phyloP scores from a whole-genome alignment of 2,113 vertebrate species.

The Chelonoidis abingdonii region DNA sequence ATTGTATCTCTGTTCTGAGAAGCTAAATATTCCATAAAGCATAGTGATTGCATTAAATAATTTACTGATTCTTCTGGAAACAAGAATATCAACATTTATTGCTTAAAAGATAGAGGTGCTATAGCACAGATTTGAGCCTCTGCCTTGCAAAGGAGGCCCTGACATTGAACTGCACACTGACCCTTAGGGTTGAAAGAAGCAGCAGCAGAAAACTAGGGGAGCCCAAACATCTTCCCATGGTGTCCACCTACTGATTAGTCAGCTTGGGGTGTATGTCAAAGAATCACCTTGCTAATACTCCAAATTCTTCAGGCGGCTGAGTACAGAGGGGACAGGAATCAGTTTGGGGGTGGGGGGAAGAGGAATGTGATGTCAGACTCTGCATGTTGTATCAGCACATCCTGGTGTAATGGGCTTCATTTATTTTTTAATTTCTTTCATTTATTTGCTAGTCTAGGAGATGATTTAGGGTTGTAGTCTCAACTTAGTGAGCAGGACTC shows the following conservation, averaged over 20 bases:
- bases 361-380: rapidly evolving
- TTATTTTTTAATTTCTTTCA: background rate
- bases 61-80: background rate
- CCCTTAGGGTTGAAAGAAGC: background rate
- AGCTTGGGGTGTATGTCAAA: background rate
- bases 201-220: background rate
- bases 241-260: rapidly evolving
- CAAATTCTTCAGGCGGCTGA: rapidly evolving
- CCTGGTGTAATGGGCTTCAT: background rate
- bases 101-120: background rate
- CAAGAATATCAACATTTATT: background rate
- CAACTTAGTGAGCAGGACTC: background rate
- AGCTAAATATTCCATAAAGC: background rate
- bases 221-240: background rate
- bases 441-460: background rate
- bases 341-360: rapidly evolving
- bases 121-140: background rate
- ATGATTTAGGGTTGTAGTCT: background rate
- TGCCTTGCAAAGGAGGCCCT: background rate
- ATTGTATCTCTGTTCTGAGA: background rate
- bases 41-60: background rate
- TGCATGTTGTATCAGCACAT: rapidly evolving
- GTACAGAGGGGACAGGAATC: background rate
- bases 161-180: background rate
- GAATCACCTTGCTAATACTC: background rate